Evolutionary conservation across 2,888 invertebrate species (phyloP), one percentile per base, ranked within the genome.

Genomic region (Autographa gamma): DNA sequence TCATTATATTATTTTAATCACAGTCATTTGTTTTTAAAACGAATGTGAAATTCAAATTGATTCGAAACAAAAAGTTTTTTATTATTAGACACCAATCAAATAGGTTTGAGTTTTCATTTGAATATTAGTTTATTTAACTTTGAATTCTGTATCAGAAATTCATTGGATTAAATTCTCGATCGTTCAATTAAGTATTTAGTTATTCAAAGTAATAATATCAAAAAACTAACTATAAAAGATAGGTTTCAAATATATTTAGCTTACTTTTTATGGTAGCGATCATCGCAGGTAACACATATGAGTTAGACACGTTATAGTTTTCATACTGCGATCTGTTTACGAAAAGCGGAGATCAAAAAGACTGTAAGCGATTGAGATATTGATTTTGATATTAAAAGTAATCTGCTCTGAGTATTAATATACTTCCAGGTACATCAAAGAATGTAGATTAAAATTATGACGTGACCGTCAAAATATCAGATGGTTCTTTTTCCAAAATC

Each of bases 331-430:
- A 32, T 31, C 62, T 83, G 79, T 84, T 83, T 83, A 84, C 66
- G 52, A 69, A 68, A 73, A 41, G 18, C 5, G 11, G 48, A 82
- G 83, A 83, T 83, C 85, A 83, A 83, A 82, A 77, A 79, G 76
- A 70, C 60, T 19, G 54, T 18, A 48, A 56, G 54, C 25, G 54
- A 56, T 56, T 56, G 54, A 56, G 19, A 56, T 56, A 56, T 56
- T 56, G 25, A 56, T 56, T 56, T 56, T 56, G 19, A 56, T 56
- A 25, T 56, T 19, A 56, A 56, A 38, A 19, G 54, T 18, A 25
- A 56, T 56, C 54, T 56, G 54, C 32, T 76, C 48, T 43, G 25
- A 59, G 25, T 41, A 66, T 58, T 68, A 31, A 60, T 63, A 48
- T 63, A 41, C 60, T 73, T 73, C 65, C 25, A 7, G 58, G 31